Base-by-base conservation (phyloP, 2,888 invertebrate species). In the Aricia artaxerxes region DNA sequence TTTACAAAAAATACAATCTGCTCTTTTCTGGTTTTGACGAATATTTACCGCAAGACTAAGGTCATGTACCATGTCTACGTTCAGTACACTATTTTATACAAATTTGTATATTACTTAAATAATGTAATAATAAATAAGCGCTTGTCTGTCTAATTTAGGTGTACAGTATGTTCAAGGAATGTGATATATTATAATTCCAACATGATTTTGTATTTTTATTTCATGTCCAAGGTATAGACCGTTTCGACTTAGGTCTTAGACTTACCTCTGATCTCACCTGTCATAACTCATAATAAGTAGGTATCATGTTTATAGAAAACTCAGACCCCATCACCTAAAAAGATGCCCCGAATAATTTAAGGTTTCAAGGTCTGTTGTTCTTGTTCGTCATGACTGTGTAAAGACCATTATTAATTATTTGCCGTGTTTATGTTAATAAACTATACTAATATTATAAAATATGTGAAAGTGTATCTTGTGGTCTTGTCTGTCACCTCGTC, bases 101-200 rank as follows among this genome's bases (percentile, higher is more conserved):
- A 75, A 61, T 9, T 79, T 64, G 61, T 73, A 61, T 85, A 88
- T 49, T 89, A 88, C 87, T 86, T 87, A 85, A 88, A 83, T 86
- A 83, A 84, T 84, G 83, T 84, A 85, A 88, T 91, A 89, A 89
- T 91, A 90, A 91, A 86, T 89, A 92, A 91, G 91, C 89, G 92
- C 89, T 92, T 92, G 91, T 92, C 90, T 93, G 90, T 88, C 83
- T 88, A 87, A 86, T 88, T 88, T 91, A 91, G 89, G 89, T 93
- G 92, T 94, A 93, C 92, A 92, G 91, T 90, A 90, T 89, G 88
- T 90, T 92, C 88, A 88, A 93, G 93, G 93, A 93, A 93, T 94
- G 94, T 94, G 94, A 94, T 94, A 94, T 94, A 93, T 92, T 92
- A 93, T 92, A 92, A 93, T 93, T 93, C 92, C 92, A 91, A 89